phyloP scores from a whole-genome alignment of 2,113 vertebrate species.

The Podiceps cristatus region DNA sequence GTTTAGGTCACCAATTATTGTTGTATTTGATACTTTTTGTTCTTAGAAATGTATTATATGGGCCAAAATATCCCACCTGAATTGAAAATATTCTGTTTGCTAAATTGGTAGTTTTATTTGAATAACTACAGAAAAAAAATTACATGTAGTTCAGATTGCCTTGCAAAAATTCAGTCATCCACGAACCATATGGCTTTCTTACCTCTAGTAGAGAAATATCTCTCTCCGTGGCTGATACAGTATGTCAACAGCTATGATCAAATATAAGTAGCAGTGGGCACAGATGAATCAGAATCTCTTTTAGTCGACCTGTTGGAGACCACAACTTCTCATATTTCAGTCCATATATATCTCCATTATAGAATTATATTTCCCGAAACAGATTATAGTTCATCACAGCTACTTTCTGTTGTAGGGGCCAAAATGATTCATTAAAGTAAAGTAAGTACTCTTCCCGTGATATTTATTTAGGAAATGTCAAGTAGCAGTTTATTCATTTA shows the following conservation, averaged over 20 bases:
- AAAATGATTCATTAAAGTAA: constrained; percentile 64
- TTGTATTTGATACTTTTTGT: background rate
- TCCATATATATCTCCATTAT: constrained; percentile 22
- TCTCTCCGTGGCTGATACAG: constrained; percentile 32
- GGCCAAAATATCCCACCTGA: background rate
- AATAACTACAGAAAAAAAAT: background rate
- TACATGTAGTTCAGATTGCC: background rate
- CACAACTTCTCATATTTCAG: constrained; percentile 38
- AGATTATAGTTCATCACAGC: constrained; percentile 42
- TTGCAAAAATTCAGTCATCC: constrained; percentile 54
- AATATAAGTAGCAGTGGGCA: constrained; percentile 59
- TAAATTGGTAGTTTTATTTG: constrained; percentile 22
- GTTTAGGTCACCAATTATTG: background rate
- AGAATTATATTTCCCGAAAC: background rate
- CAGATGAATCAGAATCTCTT: constrained; percentile 56
- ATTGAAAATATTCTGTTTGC: background rate
- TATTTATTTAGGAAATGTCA: constrained; percentile 67
- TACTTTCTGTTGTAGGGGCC: constrained; percentile 31
- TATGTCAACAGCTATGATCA: constrained; percentile 57
- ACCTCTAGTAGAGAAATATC: constrained; percentile 47
- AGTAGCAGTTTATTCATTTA: constrained; percentile 60
- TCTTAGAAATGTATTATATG: background rate
- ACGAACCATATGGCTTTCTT: constrained; percentile 47
- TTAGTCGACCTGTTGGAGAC: background rate
- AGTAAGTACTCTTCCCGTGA: constrained; percentile 46